phyloP scores from a whole-genome alignment of 2,888 invertebrate genomes.

The Tricholauxania praeusta region DNA sequence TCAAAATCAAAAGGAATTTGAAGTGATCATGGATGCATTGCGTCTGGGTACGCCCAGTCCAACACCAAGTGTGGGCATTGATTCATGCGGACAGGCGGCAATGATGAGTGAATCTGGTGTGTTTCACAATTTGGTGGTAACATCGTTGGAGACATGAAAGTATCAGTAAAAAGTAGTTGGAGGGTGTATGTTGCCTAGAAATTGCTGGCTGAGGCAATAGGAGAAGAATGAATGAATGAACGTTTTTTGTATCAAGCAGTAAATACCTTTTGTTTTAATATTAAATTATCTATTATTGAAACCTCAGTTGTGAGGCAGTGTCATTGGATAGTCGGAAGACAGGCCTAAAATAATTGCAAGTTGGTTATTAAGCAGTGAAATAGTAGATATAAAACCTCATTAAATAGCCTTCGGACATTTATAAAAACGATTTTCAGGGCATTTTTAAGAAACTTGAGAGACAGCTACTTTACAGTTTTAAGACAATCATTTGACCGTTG shows the following conservation, averaged over 20 bases:
- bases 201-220: not conserved
- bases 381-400: too few relatives aligned
- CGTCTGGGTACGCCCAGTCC: constrained; percentile 65
- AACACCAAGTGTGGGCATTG: constrained; percentile 61
- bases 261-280: not conserved
- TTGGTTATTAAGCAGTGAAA: too few relatives aligned
- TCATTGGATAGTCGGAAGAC: too few relatives aligned
- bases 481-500: too few relatives aligned
- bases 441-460: too few relatives aligned
- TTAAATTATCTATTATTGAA: not conserved
- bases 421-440: too few relatives aligned
- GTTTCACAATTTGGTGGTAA: constrained; percentile 67
- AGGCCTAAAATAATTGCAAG: too few relatives aligned
- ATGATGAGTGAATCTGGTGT: constrained; percentile 73
- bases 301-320: too few relatives aligned
- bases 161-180: constrained; percentile 56
- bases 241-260: not conserved
- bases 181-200: not conserved
- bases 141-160: constrained; percentile 68
- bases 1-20: constrained; percentile 69
- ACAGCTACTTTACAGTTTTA: too few relatives aligned
- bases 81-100: constrained; percentile 74
- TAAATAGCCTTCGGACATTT: too few relatives aligned
- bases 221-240: not conserved
- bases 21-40: constrained; percentile 68